These are phyloP conservation scores for Trichopria drosophilae DNA, from an alignment of 2,888 invertebrate genomes.

Conservation along the genomic window DNA sequence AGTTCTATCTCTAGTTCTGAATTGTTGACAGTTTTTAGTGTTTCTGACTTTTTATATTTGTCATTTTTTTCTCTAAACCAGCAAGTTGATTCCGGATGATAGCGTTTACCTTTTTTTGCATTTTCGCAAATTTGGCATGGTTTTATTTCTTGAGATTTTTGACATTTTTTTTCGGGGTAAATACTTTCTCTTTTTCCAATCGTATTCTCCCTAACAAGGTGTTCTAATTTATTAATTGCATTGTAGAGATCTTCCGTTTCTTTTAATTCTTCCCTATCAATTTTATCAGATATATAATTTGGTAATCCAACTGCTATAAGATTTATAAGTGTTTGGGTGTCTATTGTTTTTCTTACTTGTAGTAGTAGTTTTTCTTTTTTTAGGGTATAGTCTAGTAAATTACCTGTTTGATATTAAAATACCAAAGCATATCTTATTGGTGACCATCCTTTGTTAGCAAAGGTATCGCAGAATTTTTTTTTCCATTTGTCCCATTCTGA, in stretches of 20 bases:
- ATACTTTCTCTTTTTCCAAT: slow-evolving; percentile 26
- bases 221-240: slow-evolving; percentile 44
- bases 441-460: slow-evolving; percentile 31
- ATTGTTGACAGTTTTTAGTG: slow-evolving; percentile 35
- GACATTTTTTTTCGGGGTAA: slow-evolving; percentile 26
- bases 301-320: slow-evolving; percentile 45
- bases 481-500: slow-evolving; percentile 28
- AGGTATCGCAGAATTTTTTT: slow-evolving; percentile 29
- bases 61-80: slow-evolving; percentile 32
- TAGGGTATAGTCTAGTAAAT: slow-evolving; percentile 31
- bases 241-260: slow-evolving; percentile 43
- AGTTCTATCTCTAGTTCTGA: slow-evolving; percentile 38
- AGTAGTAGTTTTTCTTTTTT: slow-evolving; percentile 35
- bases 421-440: slow-evolving; percentile 28
- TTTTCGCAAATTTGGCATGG: slow-evolving; percentile 38
- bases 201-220: slow-evolving; percentile 34
- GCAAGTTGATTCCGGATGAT: slow-evolving; percentile 32
- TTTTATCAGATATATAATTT: slow-evolving; percentile 40
- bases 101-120: slow-evolving; percentile 36
- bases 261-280: slow-evolving; percentile 43
- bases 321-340: slow-evolving; percentile 38
- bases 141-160: slow-evolving; percentile 33
- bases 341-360: slow-evolving; percentile 36
- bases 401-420: slow-evolving; percentile 26
- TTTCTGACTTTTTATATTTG: too few relatives aligned